Evolutionary conservation across 2,797 vertebrate species (phyloP).

Genomic region (Premnoplex brunnescens): DNA sequence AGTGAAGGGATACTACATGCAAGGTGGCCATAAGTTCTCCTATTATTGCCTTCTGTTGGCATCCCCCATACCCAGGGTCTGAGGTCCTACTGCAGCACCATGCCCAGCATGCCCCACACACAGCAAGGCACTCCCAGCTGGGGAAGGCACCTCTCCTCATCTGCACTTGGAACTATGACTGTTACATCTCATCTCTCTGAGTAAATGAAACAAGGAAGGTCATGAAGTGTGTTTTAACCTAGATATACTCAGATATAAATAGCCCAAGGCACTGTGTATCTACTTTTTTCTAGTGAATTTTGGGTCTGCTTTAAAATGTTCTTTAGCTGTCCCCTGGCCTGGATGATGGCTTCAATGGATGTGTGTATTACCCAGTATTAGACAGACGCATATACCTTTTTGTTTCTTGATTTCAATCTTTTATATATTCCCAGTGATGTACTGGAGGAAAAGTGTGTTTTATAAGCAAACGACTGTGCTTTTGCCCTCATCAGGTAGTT

Average conservation of each 20-base stretch:
- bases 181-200: background rate
- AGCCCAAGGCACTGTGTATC: background rate
- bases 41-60: background rate
- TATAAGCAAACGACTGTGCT: background rate
- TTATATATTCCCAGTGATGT: background rate
- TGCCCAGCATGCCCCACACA: background rate
- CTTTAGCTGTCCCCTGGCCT: background rate
- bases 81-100: background rate
- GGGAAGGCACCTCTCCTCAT: too few species aligned
- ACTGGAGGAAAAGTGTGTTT: background rate
- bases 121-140: background rate
- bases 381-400: background rate
- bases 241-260: background rate
- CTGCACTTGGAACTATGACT: background rate
- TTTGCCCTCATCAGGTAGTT: accelerated
- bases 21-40: accelerated
- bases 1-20: accelerated
- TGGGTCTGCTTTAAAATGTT: background rate
- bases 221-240: background rate
- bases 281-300: background rate
- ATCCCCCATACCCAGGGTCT: accelerated
- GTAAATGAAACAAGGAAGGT: background rate
- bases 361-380: background rate
- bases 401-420: background rate
- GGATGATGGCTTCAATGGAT: background rate